These are phyloP conservation scores for Ephydatia muelleri DNA, from an alignment of 37 sponge, comb jelly and placozoan genomes.

Conservation along the genomic window DNA sequence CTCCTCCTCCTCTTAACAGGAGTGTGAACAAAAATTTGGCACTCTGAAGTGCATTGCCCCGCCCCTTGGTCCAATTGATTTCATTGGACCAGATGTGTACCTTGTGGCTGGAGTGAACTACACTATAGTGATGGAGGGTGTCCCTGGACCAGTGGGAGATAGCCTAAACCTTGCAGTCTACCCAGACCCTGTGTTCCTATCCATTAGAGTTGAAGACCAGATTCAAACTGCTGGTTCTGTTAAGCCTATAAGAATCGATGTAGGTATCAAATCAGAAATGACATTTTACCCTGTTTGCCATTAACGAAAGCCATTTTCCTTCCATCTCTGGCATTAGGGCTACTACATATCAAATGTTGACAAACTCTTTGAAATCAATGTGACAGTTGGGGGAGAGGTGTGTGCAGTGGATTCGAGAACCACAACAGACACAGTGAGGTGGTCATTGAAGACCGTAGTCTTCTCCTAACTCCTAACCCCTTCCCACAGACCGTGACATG, in stretches of 20 bases:
- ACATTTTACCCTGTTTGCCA: no score
- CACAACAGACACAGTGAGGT: neutral
- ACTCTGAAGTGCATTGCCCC: neutral
- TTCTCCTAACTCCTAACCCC: no score
- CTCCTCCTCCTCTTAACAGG: neutral
- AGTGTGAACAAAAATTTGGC: neutral
- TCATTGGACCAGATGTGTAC: no score
- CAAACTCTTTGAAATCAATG: neutral
- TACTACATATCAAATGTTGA: neutral
- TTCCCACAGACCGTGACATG: neutral
- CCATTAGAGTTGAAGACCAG: neutral
- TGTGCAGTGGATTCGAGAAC: neutral
- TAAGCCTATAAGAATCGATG: neutral
- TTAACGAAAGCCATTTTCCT: neutral
- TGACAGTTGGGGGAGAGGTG: neutral
- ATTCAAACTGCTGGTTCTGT: neutral
- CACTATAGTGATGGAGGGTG: neutral
- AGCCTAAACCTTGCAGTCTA: neutral
- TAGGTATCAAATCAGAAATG: neutral
- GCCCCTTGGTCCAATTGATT: neutral
- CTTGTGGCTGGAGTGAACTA: neutral
- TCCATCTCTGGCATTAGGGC: neutral
- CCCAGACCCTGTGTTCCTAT: neutral
- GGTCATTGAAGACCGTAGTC: neutral
- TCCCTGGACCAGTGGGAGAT: neutral